phyloP scores from a whole-genome alignment of 2,113 vertebrate species.

The Hemiprocne comata region DNA sequence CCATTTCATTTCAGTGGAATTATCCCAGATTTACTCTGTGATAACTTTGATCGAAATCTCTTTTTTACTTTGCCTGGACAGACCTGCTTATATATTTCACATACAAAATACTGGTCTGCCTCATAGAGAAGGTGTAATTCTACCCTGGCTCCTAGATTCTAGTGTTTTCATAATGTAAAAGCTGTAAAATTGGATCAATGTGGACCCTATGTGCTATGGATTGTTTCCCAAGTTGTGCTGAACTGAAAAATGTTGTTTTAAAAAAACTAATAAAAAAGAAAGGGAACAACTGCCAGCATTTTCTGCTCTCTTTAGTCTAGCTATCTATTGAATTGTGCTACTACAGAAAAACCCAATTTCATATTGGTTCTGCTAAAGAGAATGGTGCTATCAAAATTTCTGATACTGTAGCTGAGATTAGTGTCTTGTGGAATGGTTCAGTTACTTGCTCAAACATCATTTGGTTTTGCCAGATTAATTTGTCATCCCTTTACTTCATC shows the following conservation, averaged over 20 bases:
- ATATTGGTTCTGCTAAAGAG: neutral
- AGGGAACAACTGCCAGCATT: neutral
- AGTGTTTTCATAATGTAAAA: neutral
- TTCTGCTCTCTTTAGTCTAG: neutral
- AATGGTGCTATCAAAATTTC: neutral
- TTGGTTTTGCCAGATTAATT: neutral
- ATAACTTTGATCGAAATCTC: neutral
- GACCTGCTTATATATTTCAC: neutral
- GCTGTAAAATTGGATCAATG: neutral
- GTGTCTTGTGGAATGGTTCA: neutral
- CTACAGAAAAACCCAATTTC: neutral
- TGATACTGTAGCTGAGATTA: neutral
- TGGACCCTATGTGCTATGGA: neutral
- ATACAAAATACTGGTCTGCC: neutral
- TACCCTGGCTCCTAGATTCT: neutral
- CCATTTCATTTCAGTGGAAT: constrained; percentile 1
- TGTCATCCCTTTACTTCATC: neutral
- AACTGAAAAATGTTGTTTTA: neutral
- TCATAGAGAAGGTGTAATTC: neutral
- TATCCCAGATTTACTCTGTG: neutral
- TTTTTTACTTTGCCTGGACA: neutral
- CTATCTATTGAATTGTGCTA: neutral
- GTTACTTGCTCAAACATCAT: neutral
- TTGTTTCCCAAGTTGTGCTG: neutral
- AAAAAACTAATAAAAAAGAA: neutral